These are phyloP conservation scores for Pteropus rufus DNA, from an alignment of 2,797 vertebrate genomes.

Conservation along the genomic window DNA sequence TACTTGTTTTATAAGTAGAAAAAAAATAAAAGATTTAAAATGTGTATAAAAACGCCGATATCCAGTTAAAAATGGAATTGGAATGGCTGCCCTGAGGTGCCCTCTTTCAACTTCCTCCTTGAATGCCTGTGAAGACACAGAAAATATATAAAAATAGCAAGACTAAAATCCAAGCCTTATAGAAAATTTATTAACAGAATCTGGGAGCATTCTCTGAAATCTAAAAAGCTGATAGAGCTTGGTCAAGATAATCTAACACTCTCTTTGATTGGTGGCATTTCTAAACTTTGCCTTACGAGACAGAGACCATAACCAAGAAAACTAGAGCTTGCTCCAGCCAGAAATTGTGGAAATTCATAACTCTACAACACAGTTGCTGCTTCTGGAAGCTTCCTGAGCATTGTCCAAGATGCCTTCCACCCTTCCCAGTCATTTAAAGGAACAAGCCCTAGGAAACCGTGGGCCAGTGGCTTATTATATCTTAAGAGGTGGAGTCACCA, in stretches of 20 bases:
- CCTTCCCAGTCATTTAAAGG: not conserved
- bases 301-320: not conserved
- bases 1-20: not conserved
- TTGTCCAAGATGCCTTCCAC: not conserved
- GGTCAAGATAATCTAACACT: not conserved
- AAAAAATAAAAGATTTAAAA: not conserved
- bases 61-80: not conserved
- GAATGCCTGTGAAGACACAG: not conserved
- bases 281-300: not conserved
- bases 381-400: not conserved
- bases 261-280: not conserved
- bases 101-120: not conserved
- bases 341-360: not conserved
- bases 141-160: not conserved
- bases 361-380: not conserved
- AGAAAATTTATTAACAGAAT: not conserved
- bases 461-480: not conserved
- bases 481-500: not conserved
- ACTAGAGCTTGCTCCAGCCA: not conserved
- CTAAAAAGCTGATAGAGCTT: not conserved
- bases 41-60: not conserved
- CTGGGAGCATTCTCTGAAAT: not conserved
- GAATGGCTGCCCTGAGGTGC: not conserved
- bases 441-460: not conserved
- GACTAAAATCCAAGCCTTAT: not conserved